Evolutionary conservation across 1,140 invertebrate species (phyloP), one percentile per base, ranked within the genome.

Genomic region (Drosophila sucinea): DNA sequence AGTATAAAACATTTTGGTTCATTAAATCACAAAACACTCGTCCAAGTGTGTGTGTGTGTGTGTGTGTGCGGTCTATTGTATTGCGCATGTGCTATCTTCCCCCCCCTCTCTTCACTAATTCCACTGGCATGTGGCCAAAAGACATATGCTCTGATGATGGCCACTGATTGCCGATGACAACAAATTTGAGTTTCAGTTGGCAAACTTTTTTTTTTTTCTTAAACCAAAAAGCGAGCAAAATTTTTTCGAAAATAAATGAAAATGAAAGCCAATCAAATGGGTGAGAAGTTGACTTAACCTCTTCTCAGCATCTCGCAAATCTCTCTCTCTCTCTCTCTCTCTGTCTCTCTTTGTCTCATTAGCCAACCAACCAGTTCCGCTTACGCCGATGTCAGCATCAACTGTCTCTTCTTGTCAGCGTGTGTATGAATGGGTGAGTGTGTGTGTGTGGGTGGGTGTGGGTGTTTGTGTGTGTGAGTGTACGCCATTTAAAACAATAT

Each of bases 401-500:
- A 23, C 8, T 68, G 6, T 47, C 7, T 51, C 44, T 51, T 51
- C 23, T 51, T 51, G 44, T 51, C 44, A 51, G 44, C 44, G 6
- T 51, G 7, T 25, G 44, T 51, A 51, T 40, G 38, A 64, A 32
- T 44, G 23, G 63, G 8, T 32, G 3, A 27, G 7, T 10, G 10
- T 47, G 17, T 61, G 4, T 61, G 41, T 40, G 25, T 61, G 4
- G 51, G 27, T 40, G 10, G 55, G 35, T 51, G 40, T 23, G 6
- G 55, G 35, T 58, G 23, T 68, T 47, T 64, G 30, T 55, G n/a
- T 73, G 27, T 62, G 40, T 77, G 60, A 81, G 81, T 77, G 72
- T 70, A 77, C 61, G 72, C 68, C 77, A 89, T 83, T 87, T 81
- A 89, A 87, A 87, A 83, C 84, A 89, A 87, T 87, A 83, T 87